A percentile compares a stretch with the other conserved stretches of the same genome.
Conservation (phyloP, 2,797 vertebrate species). For the Notamacropus eugenii region DNA sequence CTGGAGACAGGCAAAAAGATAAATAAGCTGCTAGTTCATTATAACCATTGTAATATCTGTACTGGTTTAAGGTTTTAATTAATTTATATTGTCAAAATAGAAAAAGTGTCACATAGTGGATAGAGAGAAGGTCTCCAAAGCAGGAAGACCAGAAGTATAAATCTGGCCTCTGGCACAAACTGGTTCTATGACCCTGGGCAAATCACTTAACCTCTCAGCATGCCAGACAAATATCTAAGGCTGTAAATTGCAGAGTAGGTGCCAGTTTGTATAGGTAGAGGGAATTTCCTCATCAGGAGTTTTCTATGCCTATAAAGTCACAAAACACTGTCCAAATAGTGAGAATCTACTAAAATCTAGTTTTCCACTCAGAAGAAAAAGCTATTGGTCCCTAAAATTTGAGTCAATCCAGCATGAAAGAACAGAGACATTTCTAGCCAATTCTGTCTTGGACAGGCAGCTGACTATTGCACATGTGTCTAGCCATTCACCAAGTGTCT, state of each 20-base stretch:
- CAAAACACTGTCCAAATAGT: not conserved
- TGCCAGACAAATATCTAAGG: not conserved
- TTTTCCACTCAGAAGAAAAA: slow-evolving; percentile 32
- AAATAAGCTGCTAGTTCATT: not conserved
- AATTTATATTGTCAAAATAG: not conserved
- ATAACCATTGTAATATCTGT: not conserved
- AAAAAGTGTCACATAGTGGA: not conserved
- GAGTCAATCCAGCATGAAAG: not conserved
- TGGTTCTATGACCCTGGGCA: not conserved
- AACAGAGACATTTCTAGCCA: slow-evolving; percentile 41
- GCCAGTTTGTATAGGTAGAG: not conserved
- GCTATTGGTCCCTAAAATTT: slow-evolving; percentile 3
- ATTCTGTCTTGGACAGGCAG: slow-evolving; percentile 19
- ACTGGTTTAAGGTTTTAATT: not conserved
- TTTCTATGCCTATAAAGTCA: not conserved
- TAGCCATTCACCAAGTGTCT: slow-evolving; percentile 57
- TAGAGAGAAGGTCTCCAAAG: not conserved
- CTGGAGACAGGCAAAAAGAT: not conserved
- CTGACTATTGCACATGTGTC: slow-evolving; percentile 42
- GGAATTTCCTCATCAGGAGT: not conserved
- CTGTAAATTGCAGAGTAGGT: not conserved
- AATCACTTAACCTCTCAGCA: not conserved
- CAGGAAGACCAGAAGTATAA: not conserved
- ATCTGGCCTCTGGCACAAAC: not conserved
- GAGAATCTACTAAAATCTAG: not conserved